Conservation (phyloP, 2,113 vertebrate genomes). For the Lycaon pictus region DNA sequence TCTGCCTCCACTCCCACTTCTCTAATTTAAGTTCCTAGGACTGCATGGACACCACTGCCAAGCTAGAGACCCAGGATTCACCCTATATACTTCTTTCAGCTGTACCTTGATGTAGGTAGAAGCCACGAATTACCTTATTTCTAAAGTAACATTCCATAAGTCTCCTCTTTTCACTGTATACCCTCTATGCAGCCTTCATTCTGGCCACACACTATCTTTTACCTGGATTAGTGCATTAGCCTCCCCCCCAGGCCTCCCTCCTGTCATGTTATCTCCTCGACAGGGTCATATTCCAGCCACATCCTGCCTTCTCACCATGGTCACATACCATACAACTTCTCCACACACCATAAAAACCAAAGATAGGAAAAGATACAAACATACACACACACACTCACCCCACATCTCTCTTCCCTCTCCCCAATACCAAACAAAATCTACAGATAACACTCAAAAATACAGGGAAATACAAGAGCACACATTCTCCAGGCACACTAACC, state of each 20-base stretch:
- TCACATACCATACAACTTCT: neutral
- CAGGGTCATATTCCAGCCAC: neutral
- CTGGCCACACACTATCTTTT: neutral
- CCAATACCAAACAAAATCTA: neutral
- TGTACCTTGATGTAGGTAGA: neutral
- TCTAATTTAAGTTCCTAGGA: neutral
- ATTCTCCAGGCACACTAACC: neutral
- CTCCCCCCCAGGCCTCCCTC: neutral
- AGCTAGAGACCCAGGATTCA: neutral
- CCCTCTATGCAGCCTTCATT: neutral
- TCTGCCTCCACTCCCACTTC: neutral
- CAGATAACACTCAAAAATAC: neutral
- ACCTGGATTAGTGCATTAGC: neutral
- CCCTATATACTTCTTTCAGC: neutral
- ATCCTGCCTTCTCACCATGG: neutral
- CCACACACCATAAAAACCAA: neutral
- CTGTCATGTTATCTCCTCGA: neutral
- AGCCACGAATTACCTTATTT: neutral
- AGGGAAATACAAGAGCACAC: neutral
- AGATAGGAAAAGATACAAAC: neutral
- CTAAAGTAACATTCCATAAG: neutral
- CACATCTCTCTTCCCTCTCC: neutral
- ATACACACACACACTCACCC: neutral
- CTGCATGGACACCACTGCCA: neutral
- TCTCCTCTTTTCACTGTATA: neutral